phyloP scores from a whole-genome alignment of 2,113 vertebrate genomes.

The Clarias macrocephalus region DNA sequence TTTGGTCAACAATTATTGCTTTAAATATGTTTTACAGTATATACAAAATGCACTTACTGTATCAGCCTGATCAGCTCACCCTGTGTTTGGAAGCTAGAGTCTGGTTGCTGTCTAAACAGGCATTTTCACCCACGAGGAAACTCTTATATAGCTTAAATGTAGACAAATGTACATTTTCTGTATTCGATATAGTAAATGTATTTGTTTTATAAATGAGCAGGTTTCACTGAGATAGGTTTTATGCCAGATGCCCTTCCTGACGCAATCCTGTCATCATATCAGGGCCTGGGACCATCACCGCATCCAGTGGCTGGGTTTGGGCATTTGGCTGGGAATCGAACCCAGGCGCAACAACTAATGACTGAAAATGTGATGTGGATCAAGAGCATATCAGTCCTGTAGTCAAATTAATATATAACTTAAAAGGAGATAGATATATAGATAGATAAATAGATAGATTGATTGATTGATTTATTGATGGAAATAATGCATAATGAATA shows the following conservation, averaged over 20 bases:
- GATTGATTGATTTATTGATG: no score
- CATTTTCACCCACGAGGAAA: not conserved
- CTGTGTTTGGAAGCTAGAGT: not conserved
- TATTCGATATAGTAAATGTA: not conserved
- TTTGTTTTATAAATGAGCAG: not conserved
- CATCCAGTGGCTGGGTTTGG: no score
- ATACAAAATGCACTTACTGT: not conserved
- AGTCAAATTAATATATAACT: not conserved
- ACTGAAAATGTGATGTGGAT: not conserved
- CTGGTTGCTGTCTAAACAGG: not conserved
- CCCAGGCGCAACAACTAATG: not conserved
- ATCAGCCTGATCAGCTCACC: not conserved
- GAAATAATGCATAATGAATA: no score
- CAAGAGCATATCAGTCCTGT: no score
- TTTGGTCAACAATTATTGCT: not conserved
- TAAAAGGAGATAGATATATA: not conserved
- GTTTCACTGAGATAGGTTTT: not conserved
- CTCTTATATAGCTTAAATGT: not conserved
- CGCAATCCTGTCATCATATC: no score
- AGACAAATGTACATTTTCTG: not conserved
- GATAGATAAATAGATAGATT: not conserved
- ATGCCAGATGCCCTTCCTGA: no score
- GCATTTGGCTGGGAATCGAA: no score
- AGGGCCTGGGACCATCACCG: no score
- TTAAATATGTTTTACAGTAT: not conserved